Conservation (phyloP, 53 echinoderm and acorn worm genomes). For the Apostichopus leukothele region DNA sequence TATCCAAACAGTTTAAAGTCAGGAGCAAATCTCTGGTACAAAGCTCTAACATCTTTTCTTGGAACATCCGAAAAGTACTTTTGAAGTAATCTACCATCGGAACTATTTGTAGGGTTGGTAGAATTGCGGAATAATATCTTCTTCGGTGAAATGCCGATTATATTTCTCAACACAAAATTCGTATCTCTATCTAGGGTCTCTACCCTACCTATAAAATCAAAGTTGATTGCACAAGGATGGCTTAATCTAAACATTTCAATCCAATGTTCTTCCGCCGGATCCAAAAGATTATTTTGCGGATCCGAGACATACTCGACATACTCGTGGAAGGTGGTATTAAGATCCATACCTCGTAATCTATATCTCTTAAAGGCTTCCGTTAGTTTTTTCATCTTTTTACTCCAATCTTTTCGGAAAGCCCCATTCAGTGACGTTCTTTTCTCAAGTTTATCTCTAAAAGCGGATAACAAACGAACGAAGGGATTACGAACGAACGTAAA, state of each 20-base stretch:
- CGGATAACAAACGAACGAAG: slow-evolving; percentile 60
- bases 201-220: slow-evolving; percentile 64
- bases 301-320: slow-evolving; percentile 60
- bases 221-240: slow-evolving; percentile 61
- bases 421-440: slow-evolving; percentile 45
- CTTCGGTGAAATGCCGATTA: slow-evolving; percentile 21
- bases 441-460: slow-evolving; percentile 64
- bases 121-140: slow-evolving; percentile 47
- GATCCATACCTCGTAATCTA: slow-evolving; percentile 52
- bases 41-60: slow-evolving; percentile 27
- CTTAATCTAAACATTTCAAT: slow-evolving; percentile 64
- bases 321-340: slow-evolving; percentile 62
- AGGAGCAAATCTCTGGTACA: slow-evolving; percentile 49
- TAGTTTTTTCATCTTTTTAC: slow-evolving; percentile 51
- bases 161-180: slow-evolving; percentile 44
- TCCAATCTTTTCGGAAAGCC: slow-evolving; percentile 53
- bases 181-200: slow-evolving; percentile 62
- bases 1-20: slow-evolving; percentile 67
- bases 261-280: slow-evolving; percentile 69
- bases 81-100: slow-evolving; percentile 47
- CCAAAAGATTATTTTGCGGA: slow-evolving; percentile 48
- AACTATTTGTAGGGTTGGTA: slow-evolving; percentile 72
- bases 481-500: slow-evolving; percentile 65
- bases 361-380: slow-evolving; percentile 38
- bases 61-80: slow-evolving; percentile 53